Percentiles rank a stretch among this genome's conserved stretches.
Evolutionary conservation across 1,140 invertebrate genomes (phyloP).

Genomic region (Bombus pyrosoma): DNA sequence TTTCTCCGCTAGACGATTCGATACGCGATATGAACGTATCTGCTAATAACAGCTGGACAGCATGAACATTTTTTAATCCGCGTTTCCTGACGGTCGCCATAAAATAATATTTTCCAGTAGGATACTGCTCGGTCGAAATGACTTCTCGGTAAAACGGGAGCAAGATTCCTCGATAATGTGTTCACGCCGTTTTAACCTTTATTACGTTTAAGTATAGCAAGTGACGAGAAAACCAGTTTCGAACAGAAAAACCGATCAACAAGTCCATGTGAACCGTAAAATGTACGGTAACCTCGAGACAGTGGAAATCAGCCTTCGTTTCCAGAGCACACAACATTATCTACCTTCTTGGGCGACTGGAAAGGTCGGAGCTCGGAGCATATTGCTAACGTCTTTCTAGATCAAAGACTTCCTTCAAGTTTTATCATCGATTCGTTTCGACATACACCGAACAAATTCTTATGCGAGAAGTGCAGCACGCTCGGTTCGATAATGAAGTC

Average conservation of each 20-base stretch:
- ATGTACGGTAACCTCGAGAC: conserved; percentile 67
- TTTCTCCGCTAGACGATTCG: neutral
- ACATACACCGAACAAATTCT: conserved; percentile 1
- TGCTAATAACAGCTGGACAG: neutral
- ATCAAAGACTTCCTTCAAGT: conserved; percentile 17
- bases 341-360: conserved; percentile 43
- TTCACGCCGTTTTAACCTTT: conserved; percentile 34
- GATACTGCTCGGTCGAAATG: neutral
- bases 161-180: conserved; percentile 40
- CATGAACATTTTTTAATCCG: neutral
- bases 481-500: conserved; percentile 1
- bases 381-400: conserved; percentile 34
- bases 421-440: conserved; percentile 5
- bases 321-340: conserved; percentile 6
- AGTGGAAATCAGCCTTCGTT: conserved; percentile 63
- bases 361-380: conserved; percentile 32
- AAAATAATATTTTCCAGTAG: neutral
- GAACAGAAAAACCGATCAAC: conserved; percentile 44
- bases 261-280: conserved; percentile 51
- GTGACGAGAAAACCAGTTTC: conserved; percentile 58
- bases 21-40: neutral
- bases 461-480: conserved; percentile 9
- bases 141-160: conserved; percentile 22
- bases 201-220: conserved; percentile 49
- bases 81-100: neutral